Evolutionary conservation across 2,113 vertebrate species (phyloP).

Genomic region (Indicator maculatus): DNA sequence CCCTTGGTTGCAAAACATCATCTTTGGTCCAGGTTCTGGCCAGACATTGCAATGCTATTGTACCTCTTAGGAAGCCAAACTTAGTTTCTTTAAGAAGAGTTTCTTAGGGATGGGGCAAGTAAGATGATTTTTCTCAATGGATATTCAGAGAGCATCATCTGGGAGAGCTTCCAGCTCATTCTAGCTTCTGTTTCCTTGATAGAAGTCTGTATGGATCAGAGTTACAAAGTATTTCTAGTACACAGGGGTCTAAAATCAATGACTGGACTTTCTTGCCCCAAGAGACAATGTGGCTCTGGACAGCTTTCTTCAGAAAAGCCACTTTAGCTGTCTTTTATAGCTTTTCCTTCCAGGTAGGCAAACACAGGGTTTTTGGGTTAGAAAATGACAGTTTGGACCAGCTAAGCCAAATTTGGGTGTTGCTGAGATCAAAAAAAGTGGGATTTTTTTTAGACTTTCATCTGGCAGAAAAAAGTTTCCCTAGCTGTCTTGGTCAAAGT

Average conservation of each 20-base stretch:
- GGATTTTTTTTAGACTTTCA: constrained; percentile 15
- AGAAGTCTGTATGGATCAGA: constrained; percentile 29
- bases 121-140: constrained; percentile 21
- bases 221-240: constrained; percentile 3
- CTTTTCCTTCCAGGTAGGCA: not conserved
- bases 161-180: constrained; percentile 51
- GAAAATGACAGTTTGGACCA: constrained; percentile 15
- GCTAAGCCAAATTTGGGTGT: constrained; percentile 27
- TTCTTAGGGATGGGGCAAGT: not conserved
- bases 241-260: not conserved
- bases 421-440: not conserved
- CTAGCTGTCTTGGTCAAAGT: constrained; percentile 33
- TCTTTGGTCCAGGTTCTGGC: not conserved
- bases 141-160: not conserved
- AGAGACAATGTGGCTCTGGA: not conserved
- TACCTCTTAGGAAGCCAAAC: not conserved
- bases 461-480: constrained; percentile 36
- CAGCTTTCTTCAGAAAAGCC: not conserved
- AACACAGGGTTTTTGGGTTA: constrained; percentile 12
- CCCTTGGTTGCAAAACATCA: not conserved
- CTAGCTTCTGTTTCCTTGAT: constrained; percentile 33
- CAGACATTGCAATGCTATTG: not conserved
- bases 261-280: not conserved
- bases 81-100: not conserved
- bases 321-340: not conserved